Base-by-base conservation (phyloP, 2,888 invertebrate species). In the Anorthoa munda region DNA sequence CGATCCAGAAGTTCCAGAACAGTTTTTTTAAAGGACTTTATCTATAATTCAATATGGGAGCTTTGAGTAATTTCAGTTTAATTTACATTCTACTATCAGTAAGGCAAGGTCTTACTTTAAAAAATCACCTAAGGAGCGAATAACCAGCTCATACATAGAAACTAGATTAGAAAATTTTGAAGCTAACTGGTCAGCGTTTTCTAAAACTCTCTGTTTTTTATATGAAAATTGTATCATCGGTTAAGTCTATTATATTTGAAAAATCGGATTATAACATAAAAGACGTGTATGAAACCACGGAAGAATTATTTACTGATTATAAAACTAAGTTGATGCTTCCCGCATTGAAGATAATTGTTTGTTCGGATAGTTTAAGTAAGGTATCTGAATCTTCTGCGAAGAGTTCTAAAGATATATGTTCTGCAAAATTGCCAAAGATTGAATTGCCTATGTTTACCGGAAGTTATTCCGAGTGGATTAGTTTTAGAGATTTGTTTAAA, bases 401-500 rank as follows among this genome's bases (percentile, higher is more conserved):
- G 39, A 59, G 59, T 39, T 59, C 59, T 51, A 60, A 51, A 51
- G 50, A 68, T 7, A 66, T 46, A 46, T 68, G 59, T 60, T 39
- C 51, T 68, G 51, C 60, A 18, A 68, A 60, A 60, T 68, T 68
- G 18, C 60, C 60, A n/a, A 60, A 60, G 18, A 68, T 60, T 51
- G 50, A 67, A 13, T 66, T 66, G 46, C 66, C 58, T 17, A 26
- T n/a, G 56, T 66, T 66, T 66, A 26, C 9, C 15, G 66, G 66
- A 48, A 66, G 26, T 58, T 66, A 67, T 67, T 67, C 48, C 31
- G 67, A 67, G 21, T 67, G 67, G 67, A 67, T 67, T 50, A 67
- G 67, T 31, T 67, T 67, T 26, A 56, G 66, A 48, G 58, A 67
- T 48, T 55, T 66, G 17, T 65, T 65, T 45, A 65, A 53, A 21